These are phyloP conservation scores for Megaptera novaeangliae DNA, from an alignment of 2,113 vertebrate genomes.

Conservation along the genomic window DNA sequence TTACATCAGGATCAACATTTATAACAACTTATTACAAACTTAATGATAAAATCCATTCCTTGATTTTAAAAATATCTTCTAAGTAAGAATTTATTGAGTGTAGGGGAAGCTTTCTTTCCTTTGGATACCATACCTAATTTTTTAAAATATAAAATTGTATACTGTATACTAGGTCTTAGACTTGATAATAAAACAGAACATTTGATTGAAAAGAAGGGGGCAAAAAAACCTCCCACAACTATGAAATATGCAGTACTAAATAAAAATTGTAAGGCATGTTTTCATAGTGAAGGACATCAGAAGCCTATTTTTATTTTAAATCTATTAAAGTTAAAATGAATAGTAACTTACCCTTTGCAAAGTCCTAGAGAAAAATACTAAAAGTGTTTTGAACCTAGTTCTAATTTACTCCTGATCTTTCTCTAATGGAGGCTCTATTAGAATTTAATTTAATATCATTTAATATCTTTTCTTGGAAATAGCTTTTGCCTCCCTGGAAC, in stretches of 20 bases:
- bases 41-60: background rate
- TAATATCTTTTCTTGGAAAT: constrained; percentile 6
- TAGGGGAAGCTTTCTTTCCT: background rate
- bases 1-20: background rate
- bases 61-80: background rate
- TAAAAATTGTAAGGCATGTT: background rate
- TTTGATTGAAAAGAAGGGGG: background rate
- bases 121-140: background rate
- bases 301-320: constrained; percentile 2
- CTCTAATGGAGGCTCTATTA: background rate
- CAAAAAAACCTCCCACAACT: background rate
- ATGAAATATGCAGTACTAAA: background rate
- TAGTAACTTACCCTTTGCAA: background rate
- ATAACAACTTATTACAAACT: background rate
- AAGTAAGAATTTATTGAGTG: background rate
- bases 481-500: background rate
- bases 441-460: constrained; percentile 4
- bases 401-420: constrained; percentile 18
- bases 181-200: constrained; percentile 16
- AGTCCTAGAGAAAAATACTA: background rate
- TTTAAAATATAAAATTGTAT: background rate
- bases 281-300: constrained; percentile 2
- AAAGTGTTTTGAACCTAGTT: background rate
- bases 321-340: background rate
- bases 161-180: background rate